Evolutionary conservation across 2,888 invertebrate genomes (phyloP).

Genomic region (Alviniconcha strummeri): DNA sequence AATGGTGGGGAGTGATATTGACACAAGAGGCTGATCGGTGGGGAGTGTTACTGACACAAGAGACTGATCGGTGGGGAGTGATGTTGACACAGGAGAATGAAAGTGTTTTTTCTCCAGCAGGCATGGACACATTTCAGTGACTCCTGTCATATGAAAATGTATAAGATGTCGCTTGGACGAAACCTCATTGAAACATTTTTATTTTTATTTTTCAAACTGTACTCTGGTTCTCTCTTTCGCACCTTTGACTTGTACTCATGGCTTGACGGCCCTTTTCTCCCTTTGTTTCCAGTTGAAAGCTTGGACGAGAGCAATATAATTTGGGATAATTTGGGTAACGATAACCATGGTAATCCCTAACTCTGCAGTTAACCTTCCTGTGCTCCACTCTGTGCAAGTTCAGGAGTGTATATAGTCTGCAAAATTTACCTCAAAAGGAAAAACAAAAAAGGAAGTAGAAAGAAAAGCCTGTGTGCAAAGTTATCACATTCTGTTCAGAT

Average conservation of each 20-base stretch:
- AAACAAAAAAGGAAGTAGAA: neutral
- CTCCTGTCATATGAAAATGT: too few relatives aligned
- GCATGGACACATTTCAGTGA: too few relatives aligned
- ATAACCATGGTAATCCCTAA: constrained; percentile 35
- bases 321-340: constrained; percentile 34
- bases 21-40: too few relatives aligned
- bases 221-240: neutral
- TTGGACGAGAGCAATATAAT: constrained; percentile 36
- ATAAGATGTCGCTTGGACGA: too few relatives aligned
- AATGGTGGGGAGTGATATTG: too few relatives aligned
- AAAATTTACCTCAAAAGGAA: neutral
- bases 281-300: constrained; percentile 30
- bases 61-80: too few relatives aligned
- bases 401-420: neutral
- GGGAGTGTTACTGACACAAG: too few relatives aligned
- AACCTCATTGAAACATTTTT: too few relatives aligned
- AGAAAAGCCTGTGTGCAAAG: neutral
- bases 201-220: too few relatives aligned
- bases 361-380: neutral
- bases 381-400: neutral
- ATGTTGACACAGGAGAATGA: too few relatives aligned
- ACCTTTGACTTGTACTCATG: neutral
- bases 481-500: too few relatives aligned
- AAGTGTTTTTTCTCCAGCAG: too few relatives aligned
- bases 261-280: constrained; percentile 18